phyloP scores from a whole-genome alignment of 2,888 invertebrate species.

The Trachelus stipa region DNA sequence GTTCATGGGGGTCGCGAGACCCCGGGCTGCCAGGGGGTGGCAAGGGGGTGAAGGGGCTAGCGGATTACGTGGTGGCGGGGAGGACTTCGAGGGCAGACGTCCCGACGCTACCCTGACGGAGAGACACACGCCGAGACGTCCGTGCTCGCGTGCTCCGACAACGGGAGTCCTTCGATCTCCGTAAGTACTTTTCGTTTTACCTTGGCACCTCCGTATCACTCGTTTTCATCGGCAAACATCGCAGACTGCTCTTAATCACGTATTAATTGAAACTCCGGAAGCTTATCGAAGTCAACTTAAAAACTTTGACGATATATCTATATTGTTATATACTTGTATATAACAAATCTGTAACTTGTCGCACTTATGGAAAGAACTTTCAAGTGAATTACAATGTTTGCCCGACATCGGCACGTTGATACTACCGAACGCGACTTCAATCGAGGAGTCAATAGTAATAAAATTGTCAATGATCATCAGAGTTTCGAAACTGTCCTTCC shows the following conservation, averaged over 20 bases:
- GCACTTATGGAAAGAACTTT: too few relatives aligned
- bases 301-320: too few relatives aligned
- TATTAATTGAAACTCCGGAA: background rate
- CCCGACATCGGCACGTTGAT: too few relatives aligned
- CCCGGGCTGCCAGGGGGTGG: conserved; percentile 21
- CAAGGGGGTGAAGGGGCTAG: conserved; percentile 33
- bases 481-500: too few relatives aligned
- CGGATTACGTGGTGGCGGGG: conserved; percentile 59
- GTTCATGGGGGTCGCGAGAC: conserved; percentile 24
- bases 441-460: too few relatives aligned
- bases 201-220: background rate
- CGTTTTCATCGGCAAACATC: background rate
- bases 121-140: conserved; percentile 65
- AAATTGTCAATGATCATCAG: too few relatives aligned
- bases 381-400: too few relatives aligned
- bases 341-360: too few relatives aligned
- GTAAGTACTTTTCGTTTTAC: conserved; percentile 54
- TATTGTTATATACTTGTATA: too few relatives aligned
- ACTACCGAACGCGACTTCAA: too few relatives aligned
- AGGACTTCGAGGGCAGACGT: conserved; percentile 64
- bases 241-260: background rate
- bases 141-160: conserved; percentile 48
- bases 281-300: too few relatives aligned
- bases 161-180: conserved; percentile 63
- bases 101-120: conserved; percentile 64